phyloP scores from a whole-genome alignment of 2,888 invertebrate species.

The Sympetrum striolatum region DNA sequence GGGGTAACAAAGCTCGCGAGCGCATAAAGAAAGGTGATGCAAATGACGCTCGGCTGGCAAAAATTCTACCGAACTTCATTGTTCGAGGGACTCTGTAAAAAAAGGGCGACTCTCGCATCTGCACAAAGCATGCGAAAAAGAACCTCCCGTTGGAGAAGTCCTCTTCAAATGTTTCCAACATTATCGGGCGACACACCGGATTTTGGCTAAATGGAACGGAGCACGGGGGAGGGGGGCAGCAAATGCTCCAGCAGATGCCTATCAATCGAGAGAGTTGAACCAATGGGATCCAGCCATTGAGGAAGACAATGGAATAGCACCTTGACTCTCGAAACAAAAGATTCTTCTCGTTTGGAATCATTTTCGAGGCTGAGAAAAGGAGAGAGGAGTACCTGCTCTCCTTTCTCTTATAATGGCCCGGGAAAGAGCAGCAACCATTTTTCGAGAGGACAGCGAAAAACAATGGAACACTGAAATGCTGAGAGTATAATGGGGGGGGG shows the following conservation, averaged over 20 bases:
- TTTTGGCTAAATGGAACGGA: neutral
- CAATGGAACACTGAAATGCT: conserved; percentile 28
- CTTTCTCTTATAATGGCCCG: neutral
- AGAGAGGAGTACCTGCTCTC: neutral
- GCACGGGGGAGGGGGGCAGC: neutral
- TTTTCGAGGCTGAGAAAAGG: neutral
- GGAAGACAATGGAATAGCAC: conserved; percentile 25
- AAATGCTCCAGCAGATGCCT: neutral
- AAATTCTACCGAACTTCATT: neutral
- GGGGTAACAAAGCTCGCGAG: no score
- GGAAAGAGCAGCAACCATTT: neutral
- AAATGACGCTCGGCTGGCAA: no score
- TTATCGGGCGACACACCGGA: neutral
- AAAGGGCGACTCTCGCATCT: neutral
- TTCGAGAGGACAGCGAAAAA: conserved; percentile 7
- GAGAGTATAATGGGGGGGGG: conserved; percentile 16
- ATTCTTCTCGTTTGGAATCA: neutral
- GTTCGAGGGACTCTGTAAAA: neutral
- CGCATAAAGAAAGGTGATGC: no score
- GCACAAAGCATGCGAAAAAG: neutral
- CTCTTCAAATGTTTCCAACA: neutral
- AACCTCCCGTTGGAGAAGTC: neutral
- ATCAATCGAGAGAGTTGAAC: neutral
- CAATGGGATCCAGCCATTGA: neutral
- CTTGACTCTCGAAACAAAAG: conserved; percentile 9